Evolutionary conservation across 2,797 vertebrate genomes (phyloP).

Genomic region (Pterois miles): DNA sequence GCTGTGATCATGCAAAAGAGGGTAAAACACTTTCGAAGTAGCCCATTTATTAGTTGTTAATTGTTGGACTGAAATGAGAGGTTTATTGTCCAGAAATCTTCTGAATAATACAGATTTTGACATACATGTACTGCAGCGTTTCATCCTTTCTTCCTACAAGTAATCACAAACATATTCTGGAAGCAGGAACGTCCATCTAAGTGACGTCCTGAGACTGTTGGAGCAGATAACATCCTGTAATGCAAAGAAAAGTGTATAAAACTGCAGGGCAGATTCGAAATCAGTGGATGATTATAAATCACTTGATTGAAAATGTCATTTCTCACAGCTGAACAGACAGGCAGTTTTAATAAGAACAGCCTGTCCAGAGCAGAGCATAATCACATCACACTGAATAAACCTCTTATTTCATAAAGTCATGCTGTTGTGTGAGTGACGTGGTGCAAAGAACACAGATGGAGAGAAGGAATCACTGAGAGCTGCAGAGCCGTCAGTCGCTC

Average conservation of each 20-base stretch:
- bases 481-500: slow-evolving; percentile 17
- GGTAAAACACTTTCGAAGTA: neutral
- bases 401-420: slow-evolving; percentile 43
- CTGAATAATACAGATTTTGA: neutral
- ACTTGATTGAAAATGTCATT: slow-evolving; percentile 36
- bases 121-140: neutral
- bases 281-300: slow-evolving; percentile 11
- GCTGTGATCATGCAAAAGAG: neutral
- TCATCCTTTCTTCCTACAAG: neutral
- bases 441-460: slow-evolving; percentile 45
- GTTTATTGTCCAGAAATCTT: neutral
- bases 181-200: neutral
- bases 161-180: neutral
- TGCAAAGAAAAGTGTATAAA: neutral
- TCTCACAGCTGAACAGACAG: slow-evolving; percentile 29
- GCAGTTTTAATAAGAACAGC: slow-evolving; percentile 28
- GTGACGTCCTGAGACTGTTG: neutral
- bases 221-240: neutral
- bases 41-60: neutral
- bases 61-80: neutral
- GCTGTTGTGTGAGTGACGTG: slow-evolving; percentile 54
- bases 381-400: slow-evolving; percentile 48
- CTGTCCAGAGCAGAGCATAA: slow-evolving; percentile 31
- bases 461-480: slow-evolving; percentile 6
- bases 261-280: neutral